Evolutionary conservation across 2,888 invertebrate genomes (phyloP), one percentile per base, ranked within the genome.

Genomic region (Oscheius onirici): DNA sequence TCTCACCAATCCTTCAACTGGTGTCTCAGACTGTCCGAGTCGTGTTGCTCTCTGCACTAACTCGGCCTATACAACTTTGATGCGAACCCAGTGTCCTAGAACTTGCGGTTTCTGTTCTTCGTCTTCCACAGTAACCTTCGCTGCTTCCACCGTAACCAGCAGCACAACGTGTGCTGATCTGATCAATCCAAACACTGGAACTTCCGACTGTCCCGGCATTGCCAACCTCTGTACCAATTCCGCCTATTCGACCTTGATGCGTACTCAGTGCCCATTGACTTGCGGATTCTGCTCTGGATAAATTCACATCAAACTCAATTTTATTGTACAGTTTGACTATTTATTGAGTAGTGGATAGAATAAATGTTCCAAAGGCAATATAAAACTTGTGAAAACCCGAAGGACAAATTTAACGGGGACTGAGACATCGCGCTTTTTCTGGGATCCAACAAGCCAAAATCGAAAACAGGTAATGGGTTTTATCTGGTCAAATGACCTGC

Each of bases 121-220:
- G 3, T 34, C 20, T 15, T 51, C 11, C 24, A 15, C 51, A 51
- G 20, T 20, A 10, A 24, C 11, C 11, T 51, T 8, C 10, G 51
- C 20, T 51, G 20, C 51, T 8, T 34, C 34, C 3, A 46, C 46
- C 13, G 46, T 20, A 10, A 34, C 34, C 34, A 34, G 34, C 8
- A 34, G 34, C 34, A 0, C 34, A 58, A 58, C 34, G 2, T 55
- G 55, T 58, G 58, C n/a, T 10, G 58, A 58, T 22, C 0, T 28
- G 43, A 43, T 58, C 17, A 58, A 58, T 22, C 58, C 58, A 17
- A 58, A 58, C 40, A 58, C 58, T 6, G 58, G 41, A 34, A 41
- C 15, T 15, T 26, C 26, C 3, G 55, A 55, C 34, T 55, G 55
- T n/a, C 28, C 55, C 0, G n/a, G 28, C 10, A 28, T 55, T 8